Base-by-base conservation (phyloP, 2,888 invertebrate species). In the Rhodophaea formosa region DNA sequence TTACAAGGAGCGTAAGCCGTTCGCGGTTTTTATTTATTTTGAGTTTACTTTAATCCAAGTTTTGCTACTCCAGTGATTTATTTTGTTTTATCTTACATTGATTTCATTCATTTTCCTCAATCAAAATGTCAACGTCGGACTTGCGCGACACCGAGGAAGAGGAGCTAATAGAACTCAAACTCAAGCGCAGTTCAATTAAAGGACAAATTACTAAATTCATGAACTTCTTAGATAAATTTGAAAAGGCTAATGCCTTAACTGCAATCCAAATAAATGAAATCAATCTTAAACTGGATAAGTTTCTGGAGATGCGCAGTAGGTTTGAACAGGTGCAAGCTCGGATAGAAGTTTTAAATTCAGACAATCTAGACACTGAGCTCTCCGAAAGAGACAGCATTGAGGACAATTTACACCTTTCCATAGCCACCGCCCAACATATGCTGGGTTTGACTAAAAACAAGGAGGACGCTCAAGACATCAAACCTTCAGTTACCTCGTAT, bases 151-250 rank as follows among this genome's bases (percentile, higher is more conserved):
- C 32, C 30, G 30, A 30, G 1, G 7, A 32, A 3, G 32, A 10
- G 3, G 32, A 32, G 8, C 32, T 32, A 7, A 7, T 10, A 6
- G 44, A 44, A 15, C 16, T 44, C 7, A 44, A 44, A 44, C 8
- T 44, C 0, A 47, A 47, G 12, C 47, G 47, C 29, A 47, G 47
- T n/a, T 47, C 47, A 7, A 3, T 47, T 1, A 47, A 47, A 12
- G 47, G 47, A 3, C 47, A 47, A 47, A 47, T 47, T 29, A 47
- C 47, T 29, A 47, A 47, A 47, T 47, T 47, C 14, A 12, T 0
- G 0, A 47, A 47, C 2, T 23, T 5, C 12, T 29, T 47, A 12
- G 47, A 47, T 2, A 23, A 12, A 29, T 12, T 47, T 47, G 29
- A 47, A 29, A 6, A 23, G 1, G 32, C 1, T 5, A 29, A 8